Conservation (phyloP, 2,113 vertebrate species). For the Grantiella picta region DNA sequence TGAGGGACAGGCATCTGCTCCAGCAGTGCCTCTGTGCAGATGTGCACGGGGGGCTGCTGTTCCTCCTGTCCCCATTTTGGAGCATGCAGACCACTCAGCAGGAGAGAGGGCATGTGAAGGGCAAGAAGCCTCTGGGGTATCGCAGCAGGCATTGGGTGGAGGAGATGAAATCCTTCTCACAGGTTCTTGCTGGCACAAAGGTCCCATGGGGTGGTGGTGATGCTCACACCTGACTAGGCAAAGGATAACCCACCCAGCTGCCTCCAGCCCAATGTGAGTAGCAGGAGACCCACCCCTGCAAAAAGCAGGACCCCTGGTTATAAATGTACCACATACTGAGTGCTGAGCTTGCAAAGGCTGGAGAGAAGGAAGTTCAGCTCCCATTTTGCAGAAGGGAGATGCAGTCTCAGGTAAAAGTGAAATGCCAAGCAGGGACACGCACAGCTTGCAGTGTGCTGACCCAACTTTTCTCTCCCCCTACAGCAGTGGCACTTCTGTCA, state of each 20-base stretch:
- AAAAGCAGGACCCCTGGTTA: not conserved
- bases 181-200: not conserved
- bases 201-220: accelerated
- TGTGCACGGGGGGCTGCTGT: accelerated
- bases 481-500: not conserved
- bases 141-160: not conserved
- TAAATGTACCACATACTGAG: accelerated
- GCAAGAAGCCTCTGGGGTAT: not conserved
- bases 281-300: accelerated
- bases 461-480: not conserved
- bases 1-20: not conserved
- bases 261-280: accelerated
- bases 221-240: not conserved
- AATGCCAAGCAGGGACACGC: accelerated
- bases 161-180: not conserved
- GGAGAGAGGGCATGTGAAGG: not conserved
- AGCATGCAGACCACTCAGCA: not conserved
- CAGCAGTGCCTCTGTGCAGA: not conserved
- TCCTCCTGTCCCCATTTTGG: not conserved
- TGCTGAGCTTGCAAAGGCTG: not conserved
- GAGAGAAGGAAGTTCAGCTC: not conserved
- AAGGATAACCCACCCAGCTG: not conserved
- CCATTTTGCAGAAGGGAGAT: not conserved
- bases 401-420: not conserved
- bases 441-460: accelerated